Evolutionary conservation across 1,140 invertebrate genomes (phyloP).

Genomic region (Musca vetustissima): DNA sequence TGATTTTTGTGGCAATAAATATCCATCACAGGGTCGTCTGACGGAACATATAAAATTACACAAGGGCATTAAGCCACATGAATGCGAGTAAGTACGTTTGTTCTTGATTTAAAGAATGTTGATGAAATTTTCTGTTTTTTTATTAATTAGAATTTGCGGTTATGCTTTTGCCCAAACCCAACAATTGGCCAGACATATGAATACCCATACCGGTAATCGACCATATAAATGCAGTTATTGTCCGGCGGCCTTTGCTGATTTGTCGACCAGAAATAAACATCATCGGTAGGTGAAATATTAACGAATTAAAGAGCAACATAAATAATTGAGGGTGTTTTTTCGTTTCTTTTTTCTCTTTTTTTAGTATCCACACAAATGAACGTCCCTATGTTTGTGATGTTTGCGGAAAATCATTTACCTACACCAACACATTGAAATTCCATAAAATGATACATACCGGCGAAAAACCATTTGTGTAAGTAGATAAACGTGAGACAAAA

Average conservation of each 20-base stretch:
- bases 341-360: not conserved
- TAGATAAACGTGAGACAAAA: constrained; percentile 11
- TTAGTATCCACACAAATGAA: constrained; percentile 62
- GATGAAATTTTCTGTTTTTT: not conserved
- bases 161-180: constrained; percentile 48
- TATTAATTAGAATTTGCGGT: constrained; percentile 43
- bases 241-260: constrained; percentile 68
- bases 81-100: constrained; percentile 46
- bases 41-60: constrained; percentile 53
- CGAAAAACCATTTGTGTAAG: constrained; percentile 53
- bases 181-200: constrained; percentile 51
- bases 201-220: constrained; percentile 49
- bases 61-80: constrained; percentile 44
- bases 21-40: constrained; percentile 45
- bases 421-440: constrained; percentile 55
- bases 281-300: constrained; percentile 50
- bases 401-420: constrained; percentile 64
- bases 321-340: too few species aligned
- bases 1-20: constrained; percentile 51
- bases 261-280: constrained; percentile 62
- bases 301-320: not conserved
- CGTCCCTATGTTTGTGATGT: constrained; percentile 62
- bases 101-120: not conserved
- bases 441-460: constrained; percentile 54
- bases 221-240: constrained; percentile 75